Evolutionary conservation across 64 coral and sea anemone species (phyloP), one percentile per base, ranked within the genome.

Genomic region (Cladopsammia gracilis): DNA sequence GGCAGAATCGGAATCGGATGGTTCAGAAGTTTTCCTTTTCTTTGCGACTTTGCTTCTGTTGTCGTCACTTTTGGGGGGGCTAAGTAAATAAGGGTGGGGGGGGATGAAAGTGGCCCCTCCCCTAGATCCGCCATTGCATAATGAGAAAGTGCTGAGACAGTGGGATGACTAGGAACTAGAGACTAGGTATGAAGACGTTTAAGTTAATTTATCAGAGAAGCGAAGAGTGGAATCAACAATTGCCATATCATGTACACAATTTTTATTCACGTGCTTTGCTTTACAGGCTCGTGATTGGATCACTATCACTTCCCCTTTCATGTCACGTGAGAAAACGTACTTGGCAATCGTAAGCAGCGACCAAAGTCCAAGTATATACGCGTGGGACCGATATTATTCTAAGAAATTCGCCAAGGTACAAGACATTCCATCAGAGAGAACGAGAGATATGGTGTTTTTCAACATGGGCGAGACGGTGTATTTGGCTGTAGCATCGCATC

Each of bases 381-480:
- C 93, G 10, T 97, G 95, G 95, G 95, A 97, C 74, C 50, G 90
- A 70, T 91, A 91, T 82, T 83, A 93, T 46, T 91, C 88, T 44
- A 97, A 78, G 49, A 90, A 88, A 60, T 97, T 97, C 14, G 88
- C 85, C 42, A 94, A 97, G 57, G 70, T 97, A 15, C 95, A 97
- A 82, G 87, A 93, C 13, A 91, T 97, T 24, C 76, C 88, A 5
- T 90, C 92, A 6, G 73, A 23, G 46, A 77, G 92, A 77, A 97
- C 95, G 47, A 88, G 95, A 59, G 95, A 97, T 77, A 97, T 97
- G 95, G 92, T 87, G 44, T 97, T 97, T 60, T 97, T 97, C 59
- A 97, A 87, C 95, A 97, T 97, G 95, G 95, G 81, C 14, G 95
- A 86, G 64, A 91, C 47, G 3, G 95, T 97, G 6, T 97, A 97